Percentiles rank a stretch among this genome's conserved stretches.
Conservation (phyloP, 2,888 invertebrate genomes). For the Chaetogeoica ovagalla region DNA sequence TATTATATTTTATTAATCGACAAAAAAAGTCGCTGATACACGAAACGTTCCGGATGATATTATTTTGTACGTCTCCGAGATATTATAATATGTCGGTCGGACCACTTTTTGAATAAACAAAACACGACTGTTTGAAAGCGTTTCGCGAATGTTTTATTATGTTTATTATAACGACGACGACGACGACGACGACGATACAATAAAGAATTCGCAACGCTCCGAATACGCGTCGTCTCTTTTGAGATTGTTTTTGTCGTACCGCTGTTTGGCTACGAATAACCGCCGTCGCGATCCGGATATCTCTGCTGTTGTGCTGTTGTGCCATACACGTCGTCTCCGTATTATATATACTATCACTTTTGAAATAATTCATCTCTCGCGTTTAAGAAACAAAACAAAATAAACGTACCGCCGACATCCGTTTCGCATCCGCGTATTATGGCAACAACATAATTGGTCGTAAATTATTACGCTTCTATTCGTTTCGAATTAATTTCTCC, state of each 20-base stretch:
- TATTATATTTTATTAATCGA: no score
- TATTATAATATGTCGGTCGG: conserved; percentile 6
- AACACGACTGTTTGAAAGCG: not conserved
- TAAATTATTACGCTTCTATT: no score
- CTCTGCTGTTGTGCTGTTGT: not conserved
- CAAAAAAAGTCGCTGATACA: no score
- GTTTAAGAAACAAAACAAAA: not conserved
- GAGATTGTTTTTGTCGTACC: not conserved
- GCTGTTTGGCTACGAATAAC: conserved; percentile 6
- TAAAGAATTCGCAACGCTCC: not conserved
- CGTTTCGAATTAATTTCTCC: no score
- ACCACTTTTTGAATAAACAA: conserved; percentile 7
- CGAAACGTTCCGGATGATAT: no score
- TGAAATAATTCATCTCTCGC: not conserved
- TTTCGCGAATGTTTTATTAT: conserved; percentile 32
- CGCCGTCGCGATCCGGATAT: conserved; percentile 20
- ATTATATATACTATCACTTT: not conserved
- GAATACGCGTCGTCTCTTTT: not conserved
- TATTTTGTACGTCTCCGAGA: not conserved
- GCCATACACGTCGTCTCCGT: not conserved
- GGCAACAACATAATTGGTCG: no score
- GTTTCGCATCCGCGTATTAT: no score
- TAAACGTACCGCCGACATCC: not conserved
- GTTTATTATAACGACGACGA: not conserved
- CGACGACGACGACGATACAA: not conserved